Evolutionary conservation across 2,888 invertebrate genomes (phyloP).

Genomic region (Sarcophaga subvicina): DNA sequence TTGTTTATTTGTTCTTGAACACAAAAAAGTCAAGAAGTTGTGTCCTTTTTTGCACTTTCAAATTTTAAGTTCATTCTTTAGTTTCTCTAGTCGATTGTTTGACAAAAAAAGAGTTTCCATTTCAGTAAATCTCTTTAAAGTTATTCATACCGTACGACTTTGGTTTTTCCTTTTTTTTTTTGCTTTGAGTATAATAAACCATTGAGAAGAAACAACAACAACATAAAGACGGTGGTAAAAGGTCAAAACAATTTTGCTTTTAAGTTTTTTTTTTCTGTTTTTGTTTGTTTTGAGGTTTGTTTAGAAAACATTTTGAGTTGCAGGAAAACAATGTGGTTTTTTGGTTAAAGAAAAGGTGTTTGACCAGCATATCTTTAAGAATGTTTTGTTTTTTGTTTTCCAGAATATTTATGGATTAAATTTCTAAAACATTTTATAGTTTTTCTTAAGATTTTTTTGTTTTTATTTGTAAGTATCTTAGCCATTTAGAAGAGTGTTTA

Average conservation of each 20-base stretch:
- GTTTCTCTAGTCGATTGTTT: slow-evolving; percentile 12
- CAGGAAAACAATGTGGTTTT: slow-evolving; percentile 35
- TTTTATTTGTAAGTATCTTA: neutral
- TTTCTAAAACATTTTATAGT: neutral
- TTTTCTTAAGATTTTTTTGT: neutral
- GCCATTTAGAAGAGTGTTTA: neutral
- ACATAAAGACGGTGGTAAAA: slow-evolving; percentile 21
- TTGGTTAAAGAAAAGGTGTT: slow-evolving; percentile 52
- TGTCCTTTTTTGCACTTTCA: slow-evolving; percentile 37
- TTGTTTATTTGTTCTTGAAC: slow-evolving; percentile 14
- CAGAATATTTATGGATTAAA: slow-evolving; percentile 55
- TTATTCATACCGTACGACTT: slow-evolving; percentile 30
- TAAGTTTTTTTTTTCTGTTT: neutral
- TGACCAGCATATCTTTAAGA: slow-evolving; percentile 57
- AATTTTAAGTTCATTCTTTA: slow-evolving; percentile 35
- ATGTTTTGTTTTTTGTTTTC: slow-evolving; percentile 30
- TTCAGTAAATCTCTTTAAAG: slow-evolving; percentile 53
- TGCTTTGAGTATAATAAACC: slow-evolving; percentile 16
- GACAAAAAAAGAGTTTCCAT: slow-evolving; percentile 46
- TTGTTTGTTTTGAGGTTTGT: slow-evolving; percentile 41
- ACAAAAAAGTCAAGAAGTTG: slow-evolving; percentile 54
- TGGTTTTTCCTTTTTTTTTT: neutral
- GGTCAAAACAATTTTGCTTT: slow-evolving; percentile 53
- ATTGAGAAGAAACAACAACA: neutral
- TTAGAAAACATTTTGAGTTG: slow-evolving; percentile 30